Percentiles rank a stretch among this genome's conserved stretches.
Conservation (phyloP, 1,140 invertebrate species). For the Lordiphosa mommai region DNA sequence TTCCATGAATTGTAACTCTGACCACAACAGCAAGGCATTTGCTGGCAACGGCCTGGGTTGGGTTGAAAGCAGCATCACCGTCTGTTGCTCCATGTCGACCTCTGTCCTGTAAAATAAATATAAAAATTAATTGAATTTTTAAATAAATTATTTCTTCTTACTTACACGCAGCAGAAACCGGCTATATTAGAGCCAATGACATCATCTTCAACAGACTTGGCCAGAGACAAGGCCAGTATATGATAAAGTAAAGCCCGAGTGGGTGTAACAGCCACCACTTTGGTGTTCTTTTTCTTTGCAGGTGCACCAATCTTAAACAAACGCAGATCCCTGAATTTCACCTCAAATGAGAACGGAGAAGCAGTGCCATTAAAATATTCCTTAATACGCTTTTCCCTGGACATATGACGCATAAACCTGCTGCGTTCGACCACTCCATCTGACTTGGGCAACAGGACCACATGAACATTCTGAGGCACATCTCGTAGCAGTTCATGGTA, state of each 20-base stretch:
- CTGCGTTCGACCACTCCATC: conserved; percentile 96
- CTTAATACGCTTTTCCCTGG: conserved; percentile 89
- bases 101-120: conserved; percentile 85
- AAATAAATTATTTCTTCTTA: conserved; percentile 59
- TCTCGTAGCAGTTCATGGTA: conserved; percentile 97
- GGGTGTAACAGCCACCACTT: conserved; percentile 91
- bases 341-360: conserved; percentile 94
- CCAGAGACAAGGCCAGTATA: conserved; percentile 92
- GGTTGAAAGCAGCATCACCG: conserved; percentile 93
- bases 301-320: conserved; percentile 98
- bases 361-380: conserved; percentile 98
- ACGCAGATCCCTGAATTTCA: conserved; percentile 92
- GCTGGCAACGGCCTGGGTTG: conserved; percentile 95
- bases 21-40: conserved; percentile 88
- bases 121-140: not conserved
- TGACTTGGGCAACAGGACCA: conserved; percentile 96
- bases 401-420: conserved; percentile 85
- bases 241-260: conserved; percentile 90
- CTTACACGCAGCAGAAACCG: conserved; percentile 97
- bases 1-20: conserved; percentile 94
- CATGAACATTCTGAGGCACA: conserved; percentile 95
- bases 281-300: conserved; percentile 93
- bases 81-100: conserved; percentile 92
- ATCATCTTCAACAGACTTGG: conserved; percentile 87
- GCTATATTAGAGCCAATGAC: conserved; percentile 93